These are phyloP conservation scores for Phoenicopterus ruber DNA, from an alignment of 2,113 vertebrate genomes.

Conservation along the genomic window DNA sequence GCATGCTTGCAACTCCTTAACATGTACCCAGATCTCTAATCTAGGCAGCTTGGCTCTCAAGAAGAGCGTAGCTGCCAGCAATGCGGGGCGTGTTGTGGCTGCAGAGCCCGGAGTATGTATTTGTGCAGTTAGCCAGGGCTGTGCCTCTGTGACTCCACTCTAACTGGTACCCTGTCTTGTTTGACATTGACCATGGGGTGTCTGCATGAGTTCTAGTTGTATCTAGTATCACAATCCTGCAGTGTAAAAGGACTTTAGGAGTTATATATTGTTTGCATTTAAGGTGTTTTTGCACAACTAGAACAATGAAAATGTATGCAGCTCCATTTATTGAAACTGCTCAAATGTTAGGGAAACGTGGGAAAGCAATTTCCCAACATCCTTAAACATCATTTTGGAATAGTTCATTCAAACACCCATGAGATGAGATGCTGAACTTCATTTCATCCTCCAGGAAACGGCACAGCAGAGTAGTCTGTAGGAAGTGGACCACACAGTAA, in stretches of 20 bases:
- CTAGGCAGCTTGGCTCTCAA: neutral
- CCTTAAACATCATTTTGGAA: neutral
- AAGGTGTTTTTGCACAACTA: neutral
- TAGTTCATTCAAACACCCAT: neutral
- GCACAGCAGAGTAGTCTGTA: neutral
- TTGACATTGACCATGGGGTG: accelerated
- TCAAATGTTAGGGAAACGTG: neutral
- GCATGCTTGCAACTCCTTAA: neutral
- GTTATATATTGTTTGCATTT: neutral
- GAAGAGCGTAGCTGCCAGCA: neutral
- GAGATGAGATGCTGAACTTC: neutral
- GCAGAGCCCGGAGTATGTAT: neutral
- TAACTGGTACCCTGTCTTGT: neutral
- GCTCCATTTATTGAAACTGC: neutral
- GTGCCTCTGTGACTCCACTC: neutral
- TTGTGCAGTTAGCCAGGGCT: neutral
- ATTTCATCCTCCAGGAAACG: neutral
- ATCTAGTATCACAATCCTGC: neutral
- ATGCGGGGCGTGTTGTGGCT: accelerated
- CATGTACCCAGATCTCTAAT: neutral
- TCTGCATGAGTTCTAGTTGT: neutral
- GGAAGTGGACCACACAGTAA: neutral
- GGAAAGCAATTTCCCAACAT: neutral
- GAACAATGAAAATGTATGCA: neutral
- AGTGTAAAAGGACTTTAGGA: neutral